phyloP scores from a whole-genome alignment of 1,140 invertebrate species.

The Goniozus legneri region DNA sequence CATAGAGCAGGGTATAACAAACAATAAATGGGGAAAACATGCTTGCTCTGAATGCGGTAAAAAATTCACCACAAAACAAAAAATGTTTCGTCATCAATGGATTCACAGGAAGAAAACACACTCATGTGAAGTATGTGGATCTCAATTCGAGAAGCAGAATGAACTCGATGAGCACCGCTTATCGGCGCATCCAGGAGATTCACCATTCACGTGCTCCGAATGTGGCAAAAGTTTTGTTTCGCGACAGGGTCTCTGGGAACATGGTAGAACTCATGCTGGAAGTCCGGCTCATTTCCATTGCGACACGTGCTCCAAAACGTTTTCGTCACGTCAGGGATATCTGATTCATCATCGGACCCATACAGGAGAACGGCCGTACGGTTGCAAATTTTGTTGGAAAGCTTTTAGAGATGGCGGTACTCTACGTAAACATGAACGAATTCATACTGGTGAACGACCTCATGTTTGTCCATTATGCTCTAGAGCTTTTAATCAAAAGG shows the following conservation, averaged over 20 bases:
- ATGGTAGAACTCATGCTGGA: constrained; percentile 51
- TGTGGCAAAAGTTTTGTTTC: constrained; percentile 54
- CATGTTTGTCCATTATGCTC: constrained; percentile 65
- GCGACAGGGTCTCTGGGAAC: constrained; percentile 54
- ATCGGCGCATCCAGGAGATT: constrained; percentile 47
- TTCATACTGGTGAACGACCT: constrained; percentile 64
- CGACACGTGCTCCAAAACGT: constrained; percentile 54
- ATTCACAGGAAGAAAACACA: constrained; percentile 55
- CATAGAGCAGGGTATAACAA: constrained; percentile 27
- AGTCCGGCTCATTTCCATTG: constrained; percentile 58
- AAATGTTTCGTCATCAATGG: constrained; percentile 56
- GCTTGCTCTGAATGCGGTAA: constrained; percentile 51
- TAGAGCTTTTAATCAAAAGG: constrained; percentile 59
- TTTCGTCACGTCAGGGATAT: constrained; percentile 64
- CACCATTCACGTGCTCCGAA: constrained; percentile 49
- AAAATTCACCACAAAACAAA: constrained; percentile 54
- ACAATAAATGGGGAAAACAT: constrained; percentile 48
- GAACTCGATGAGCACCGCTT: constrained; percentile 50
- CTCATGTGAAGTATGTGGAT: constrained; percentile 51
- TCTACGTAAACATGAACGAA: constrained; percentile 62
- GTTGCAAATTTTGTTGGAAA: constrained; percentile 77
- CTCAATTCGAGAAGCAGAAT: constrained; percentile 48
- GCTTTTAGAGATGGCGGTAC: constrained; percentile 65
- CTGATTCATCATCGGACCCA: constrained; percentile 64
- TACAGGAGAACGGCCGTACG: constrained; percentile 63